These are phyloP conservation scores for Bombus difficillimus DNA, from an alignment of 1,140 invertebrate species.

Conservation along the genomic window DNA sequence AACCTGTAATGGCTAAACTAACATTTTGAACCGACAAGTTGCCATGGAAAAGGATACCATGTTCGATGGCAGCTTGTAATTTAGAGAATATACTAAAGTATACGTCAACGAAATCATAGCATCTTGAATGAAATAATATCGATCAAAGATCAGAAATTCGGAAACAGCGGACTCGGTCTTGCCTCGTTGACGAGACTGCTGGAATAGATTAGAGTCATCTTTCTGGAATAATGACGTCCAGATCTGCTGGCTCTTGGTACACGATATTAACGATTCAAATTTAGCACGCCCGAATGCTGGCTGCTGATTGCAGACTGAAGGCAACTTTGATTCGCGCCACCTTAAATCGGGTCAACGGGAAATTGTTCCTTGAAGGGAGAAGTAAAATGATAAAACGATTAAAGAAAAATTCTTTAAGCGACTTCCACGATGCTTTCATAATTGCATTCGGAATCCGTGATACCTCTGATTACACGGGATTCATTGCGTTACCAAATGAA, in stretches of 20 bases:
- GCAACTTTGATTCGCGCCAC: conserved; percentile 9
- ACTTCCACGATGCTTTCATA: background rate
- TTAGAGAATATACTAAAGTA: background rate
- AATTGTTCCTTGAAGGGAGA: background rate
- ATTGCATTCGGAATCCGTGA: background rate
- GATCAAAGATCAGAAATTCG: conserved; percentile 28
- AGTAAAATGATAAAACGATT: background rate
- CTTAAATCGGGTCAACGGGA: conserved; percentile 42
- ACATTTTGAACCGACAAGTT: background rate
- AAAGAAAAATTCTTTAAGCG: background rate
- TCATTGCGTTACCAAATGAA: background rate
- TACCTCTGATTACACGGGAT: background rate
- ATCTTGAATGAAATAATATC: background rate
- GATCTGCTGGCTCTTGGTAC: conserved; percentile 31
- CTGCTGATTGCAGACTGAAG: conserved; percentile 47
- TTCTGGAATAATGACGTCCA: conserved; percentile 64
- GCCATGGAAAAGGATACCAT: too few relatives aligned
- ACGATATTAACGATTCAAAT: conserved; percentile 66
- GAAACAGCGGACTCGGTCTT: conserved; percentile 1
- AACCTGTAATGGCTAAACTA: too few relatives aligned
- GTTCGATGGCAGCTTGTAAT: background rate
- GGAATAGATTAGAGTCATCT: conserved; percentile 64
- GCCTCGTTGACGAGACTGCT: conserved; percentile 33
- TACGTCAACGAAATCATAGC: background rate
- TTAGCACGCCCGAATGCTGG: conserved; percentile 54